Base-by-base conservation (phyloP, 1,140 invertebrate species). In the Heterodera carotae region DNA sequence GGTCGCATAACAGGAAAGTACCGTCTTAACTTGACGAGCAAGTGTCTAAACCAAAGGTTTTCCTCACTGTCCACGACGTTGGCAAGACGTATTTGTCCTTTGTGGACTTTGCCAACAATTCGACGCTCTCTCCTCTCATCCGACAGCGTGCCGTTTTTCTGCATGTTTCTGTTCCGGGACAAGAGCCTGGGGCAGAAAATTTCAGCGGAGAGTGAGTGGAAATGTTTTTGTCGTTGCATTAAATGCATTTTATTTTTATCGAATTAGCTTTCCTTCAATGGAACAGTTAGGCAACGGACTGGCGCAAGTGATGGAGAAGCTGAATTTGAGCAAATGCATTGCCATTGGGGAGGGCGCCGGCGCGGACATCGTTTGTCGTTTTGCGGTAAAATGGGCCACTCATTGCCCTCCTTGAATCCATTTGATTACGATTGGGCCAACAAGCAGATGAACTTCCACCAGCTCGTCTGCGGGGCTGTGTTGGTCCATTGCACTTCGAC, bases 401-500 rank as follows among this genome's bases (percentile, higher is more conserved):
- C 88, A 92, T 93, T 0, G 89, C 91, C 6, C 89, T 93, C 6
- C 89, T 93, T 56, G 48, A 12, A 34, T 27, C 6, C 8, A 66
- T 66, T 34, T 31, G n/a, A 10, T n/a, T n/a, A n/a, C n/a, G n/a
- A n/a, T n/a, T n/a, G n/a, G n/a, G n/a, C 60, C 60, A 22, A 0
- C 31, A 12, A 6, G 1, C 27, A 66, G 62, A 66, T 66, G 62
- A 34, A 31, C 62, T 66, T 66, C 62, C 62, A 27, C 25, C 27
- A 66, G 2, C 18, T 66, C 12, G 62, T 92, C 25, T 88, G 94
- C 29, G 94, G 93, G 6, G 83, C 89, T 27, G 84, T 88, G 78
- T 90, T 95, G 69, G 93, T 96, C 82, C 94, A 96, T 89, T 94
- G 93, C 85, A 95, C 94, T 0, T 92, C 92, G 31, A 94, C 93